Evolutionary conservation across 2,797 vertebrate genomes (phyloP).

Genomic region (Hirundo rustica): DNA sequence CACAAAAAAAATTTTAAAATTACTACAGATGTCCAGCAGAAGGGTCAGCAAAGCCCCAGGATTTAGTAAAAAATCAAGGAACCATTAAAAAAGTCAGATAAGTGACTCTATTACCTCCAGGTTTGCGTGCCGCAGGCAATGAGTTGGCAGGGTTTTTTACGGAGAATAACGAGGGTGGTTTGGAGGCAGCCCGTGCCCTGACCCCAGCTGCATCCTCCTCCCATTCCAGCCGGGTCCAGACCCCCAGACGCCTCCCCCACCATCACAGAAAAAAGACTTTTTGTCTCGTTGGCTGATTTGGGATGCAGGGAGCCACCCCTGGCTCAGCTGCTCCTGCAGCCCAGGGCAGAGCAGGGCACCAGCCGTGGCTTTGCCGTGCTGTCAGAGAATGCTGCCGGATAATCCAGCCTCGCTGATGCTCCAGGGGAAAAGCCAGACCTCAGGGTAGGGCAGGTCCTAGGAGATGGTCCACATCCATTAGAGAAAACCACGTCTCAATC

Average conservation of each 20-base stretch:
- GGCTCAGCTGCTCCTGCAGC: not conserved
- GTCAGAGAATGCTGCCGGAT: not conserved
- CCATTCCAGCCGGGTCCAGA: not conserved
- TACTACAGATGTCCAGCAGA: not conserved
- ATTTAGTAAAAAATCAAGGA: not conserved
- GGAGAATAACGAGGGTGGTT: not conserved
- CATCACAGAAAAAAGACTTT: not conserved
- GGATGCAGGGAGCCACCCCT: not conserved
- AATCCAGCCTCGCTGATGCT: fast-evolving
- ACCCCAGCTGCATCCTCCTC: not conserved
- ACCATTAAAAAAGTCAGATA: not conserved
- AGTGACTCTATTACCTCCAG: not conserved
- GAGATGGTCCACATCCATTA: not conserved
- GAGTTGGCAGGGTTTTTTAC: conserved; percentile 29
- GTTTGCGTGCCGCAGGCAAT: not conserved
- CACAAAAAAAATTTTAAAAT: not conserved
- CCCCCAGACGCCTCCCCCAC: fast-evolving
- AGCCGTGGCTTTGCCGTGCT: not conserved
- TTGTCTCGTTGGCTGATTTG: not conserved
- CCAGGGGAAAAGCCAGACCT: not conserved
- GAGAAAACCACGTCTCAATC: not conserved
- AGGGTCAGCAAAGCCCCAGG: not conserved
- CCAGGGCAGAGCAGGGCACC: not conserved
- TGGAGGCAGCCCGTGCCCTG: not conserved
- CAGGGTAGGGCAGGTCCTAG: not conserved